Evolutionary conservation across 2,113 vertebrate species (phyloP).

Genomic region (Andinoacara biseriatus): DNA sequence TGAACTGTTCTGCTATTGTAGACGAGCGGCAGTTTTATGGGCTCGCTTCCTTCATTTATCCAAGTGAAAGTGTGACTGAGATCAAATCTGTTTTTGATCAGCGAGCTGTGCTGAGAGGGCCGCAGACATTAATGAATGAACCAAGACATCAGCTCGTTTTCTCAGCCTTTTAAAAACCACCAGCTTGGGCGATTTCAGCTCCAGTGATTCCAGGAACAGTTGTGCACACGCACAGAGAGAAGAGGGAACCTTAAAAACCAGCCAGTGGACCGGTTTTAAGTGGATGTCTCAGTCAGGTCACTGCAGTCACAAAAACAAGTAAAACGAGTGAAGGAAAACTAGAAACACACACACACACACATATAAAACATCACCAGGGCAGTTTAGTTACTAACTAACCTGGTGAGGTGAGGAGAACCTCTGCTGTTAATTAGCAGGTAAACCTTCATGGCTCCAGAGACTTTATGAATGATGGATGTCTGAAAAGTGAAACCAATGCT

Average conservation of each 20-base stretch:
- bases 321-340: not conserved
- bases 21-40: not conserved
- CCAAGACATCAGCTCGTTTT: not conserved
- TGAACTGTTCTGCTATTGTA: accelerated
- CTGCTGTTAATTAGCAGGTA: too few species aligned
- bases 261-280: not conserved
- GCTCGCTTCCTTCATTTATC: not conserved
- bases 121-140: not conserved
- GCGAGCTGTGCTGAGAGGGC: not conserved
- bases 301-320: not conserved
- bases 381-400: too few species aligned
- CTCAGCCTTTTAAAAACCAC: too few species aligned
- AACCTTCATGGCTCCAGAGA: too few species aligned
- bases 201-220: not conserved
- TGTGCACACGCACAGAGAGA: not conserved
- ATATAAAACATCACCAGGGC: too few species aligned
- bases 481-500: too few species aligned
- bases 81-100: not conserved
- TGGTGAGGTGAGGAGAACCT: too few species aligned
- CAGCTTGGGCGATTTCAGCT: too few species aligned
- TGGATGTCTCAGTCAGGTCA: not conserved
- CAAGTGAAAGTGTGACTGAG: not conserved
- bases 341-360: not conserved
- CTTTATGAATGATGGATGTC: too few species aligned
- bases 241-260: not conserved